A percentile compares a stretch with the other conserved stretches of the same genome.
phyloP scores from a whole-genome alignment of 2,888 invertebrate genomes.

The Melipona beecheii region DNA sequence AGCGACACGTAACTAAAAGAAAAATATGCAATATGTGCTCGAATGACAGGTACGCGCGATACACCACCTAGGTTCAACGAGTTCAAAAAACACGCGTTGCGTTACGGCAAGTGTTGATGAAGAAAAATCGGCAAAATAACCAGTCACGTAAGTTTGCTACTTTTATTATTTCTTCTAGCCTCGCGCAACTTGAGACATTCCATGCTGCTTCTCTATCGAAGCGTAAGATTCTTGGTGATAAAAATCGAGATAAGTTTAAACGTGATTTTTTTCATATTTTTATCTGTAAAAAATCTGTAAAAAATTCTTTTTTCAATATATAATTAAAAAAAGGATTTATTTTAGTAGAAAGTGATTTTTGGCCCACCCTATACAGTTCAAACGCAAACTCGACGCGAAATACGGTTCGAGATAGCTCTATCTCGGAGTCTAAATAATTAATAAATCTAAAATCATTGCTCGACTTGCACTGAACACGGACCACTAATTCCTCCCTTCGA shows the following conservation, averaged over 20 bases:
- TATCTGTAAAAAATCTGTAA: too few species aligned
- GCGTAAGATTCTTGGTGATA: background rate
- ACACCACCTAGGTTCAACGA: background rate
- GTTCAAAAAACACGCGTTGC: background rate
- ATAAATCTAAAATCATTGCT: background rate
- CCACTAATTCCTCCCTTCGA: background rate
- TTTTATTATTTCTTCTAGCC: background rate
- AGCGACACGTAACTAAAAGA: background rate
- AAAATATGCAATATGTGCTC: background rate
- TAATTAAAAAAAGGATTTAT: too few species aligned
- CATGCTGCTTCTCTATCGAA: background rate
- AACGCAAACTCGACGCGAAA: background rate
- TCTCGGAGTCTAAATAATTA: conserved; percentile 6
- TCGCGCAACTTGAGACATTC: background rate
- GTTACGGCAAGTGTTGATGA: background rate
- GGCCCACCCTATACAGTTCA: background rate
- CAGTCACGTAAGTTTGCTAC: background rate
- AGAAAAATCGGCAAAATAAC: background rate
- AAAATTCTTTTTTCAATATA: too few species aligned
- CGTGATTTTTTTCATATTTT: too few species aligned
- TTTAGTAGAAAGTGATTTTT: too few species aligned
- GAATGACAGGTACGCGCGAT: background rate
- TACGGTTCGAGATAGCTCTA: background rate
- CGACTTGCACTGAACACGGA: background rate
- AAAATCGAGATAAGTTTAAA: too few species aligned